Percentiles rank a stretch among this genome's conserved stretches.
phyloP scores from a whole-genome alignment of 2,797 vertebrate species.

The Mareca strepera region DNA sequence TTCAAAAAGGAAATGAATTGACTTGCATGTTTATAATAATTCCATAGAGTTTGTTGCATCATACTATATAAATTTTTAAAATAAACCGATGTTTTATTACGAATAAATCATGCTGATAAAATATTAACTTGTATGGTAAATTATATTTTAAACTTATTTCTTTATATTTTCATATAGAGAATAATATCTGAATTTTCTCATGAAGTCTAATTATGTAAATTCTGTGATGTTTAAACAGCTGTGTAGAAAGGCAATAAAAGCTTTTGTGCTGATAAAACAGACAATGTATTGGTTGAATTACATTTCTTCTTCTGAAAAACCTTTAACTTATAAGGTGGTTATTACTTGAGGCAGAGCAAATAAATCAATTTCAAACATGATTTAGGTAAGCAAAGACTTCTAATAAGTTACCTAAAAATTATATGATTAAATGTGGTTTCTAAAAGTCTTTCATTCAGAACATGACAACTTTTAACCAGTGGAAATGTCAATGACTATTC shows the following conservation, averaged over 20 bases:
- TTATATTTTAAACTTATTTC: neutral
- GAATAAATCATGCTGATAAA: neutral
- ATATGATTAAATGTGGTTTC: neutral
- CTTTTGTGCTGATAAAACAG: constrained; percentile 10
- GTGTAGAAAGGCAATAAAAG: constrained; percentile 22
- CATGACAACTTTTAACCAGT: neutral
- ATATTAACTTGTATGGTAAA: neutral
- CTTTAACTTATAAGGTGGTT: neutral
- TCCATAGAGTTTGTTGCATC: neutral
- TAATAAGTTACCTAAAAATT: neutral
- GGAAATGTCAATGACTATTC: neutral
- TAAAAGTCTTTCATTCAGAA: neutral
- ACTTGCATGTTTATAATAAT: neutral
- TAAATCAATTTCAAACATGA: constrained; percentile 5
- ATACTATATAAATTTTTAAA: neutral
- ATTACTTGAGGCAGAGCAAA: neutral
- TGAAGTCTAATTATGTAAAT: neutral
- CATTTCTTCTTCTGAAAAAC: neutral
- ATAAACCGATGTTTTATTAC: neutral
- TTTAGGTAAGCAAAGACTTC: neutral
- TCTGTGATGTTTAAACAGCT: neutral
- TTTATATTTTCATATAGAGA: neutral
- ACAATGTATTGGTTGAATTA: neutral
- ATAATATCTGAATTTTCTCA: neutral
- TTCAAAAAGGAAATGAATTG: neutral